Evolutionary conservation across 2,888 invertebrate genomes (phyloP).

Genomic region (Stenchaetothrips biformis): DNA sequence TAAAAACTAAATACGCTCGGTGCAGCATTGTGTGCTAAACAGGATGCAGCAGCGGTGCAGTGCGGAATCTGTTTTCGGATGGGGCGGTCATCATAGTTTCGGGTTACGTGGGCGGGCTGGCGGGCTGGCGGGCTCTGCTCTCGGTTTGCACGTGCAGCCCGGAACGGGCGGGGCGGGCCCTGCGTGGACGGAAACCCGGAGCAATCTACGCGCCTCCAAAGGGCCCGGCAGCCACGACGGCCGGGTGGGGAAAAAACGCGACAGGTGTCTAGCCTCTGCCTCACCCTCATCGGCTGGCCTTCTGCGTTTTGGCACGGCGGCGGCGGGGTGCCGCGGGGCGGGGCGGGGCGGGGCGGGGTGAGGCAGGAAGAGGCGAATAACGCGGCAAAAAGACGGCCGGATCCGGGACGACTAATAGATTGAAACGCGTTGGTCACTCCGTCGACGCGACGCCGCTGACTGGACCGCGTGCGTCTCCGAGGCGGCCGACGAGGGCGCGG

Average conservation of each 20-base stretch:
- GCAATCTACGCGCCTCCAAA: neutral
- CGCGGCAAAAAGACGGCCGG: neutral
- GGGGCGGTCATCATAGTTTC: neutral
- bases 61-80: neutral
- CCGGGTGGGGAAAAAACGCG: neutral
- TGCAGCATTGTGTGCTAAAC: conserved; percentile 15
- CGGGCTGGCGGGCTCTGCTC: neutral
- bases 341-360: too few species aligned
- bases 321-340: too few species aligned
- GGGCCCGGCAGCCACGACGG: neutral
- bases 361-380: neutral
- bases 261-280: neutral
- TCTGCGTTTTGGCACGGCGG: too few species aligned
- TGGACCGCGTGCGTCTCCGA: neutral
- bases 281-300: too few species aligned
- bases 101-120: neutral
- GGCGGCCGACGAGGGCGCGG: neutral
- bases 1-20: neutral
- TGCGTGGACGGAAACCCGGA: too few species aligned
- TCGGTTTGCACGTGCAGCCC: conserved; percentile 2
- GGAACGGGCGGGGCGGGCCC: too few species aligned
- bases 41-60: neutral
- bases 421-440: neutral
- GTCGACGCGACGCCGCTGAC: neutral
- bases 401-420: neutral